Evolutionary conservation across 2,888 invertebrate genomes (phyloP).

Genomic region (Heliconius hortense): DNA sequence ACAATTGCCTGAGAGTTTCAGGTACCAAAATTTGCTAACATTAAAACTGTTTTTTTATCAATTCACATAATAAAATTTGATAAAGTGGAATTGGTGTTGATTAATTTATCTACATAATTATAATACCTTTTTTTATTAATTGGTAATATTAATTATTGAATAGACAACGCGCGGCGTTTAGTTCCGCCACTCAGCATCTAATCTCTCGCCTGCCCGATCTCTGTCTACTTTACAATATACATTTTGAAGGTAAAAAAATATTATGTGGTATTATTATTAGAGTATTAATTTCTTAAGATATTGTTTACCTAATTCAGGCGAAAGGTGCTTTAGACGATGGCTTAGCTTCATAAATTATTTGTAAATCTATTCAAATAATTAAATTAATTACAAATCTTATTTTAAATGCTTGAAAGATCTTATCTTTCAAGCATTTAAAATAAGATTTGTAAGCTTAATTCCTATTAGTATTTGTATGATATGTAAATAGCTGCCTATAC

Average conservation of each 20-base stretch:
- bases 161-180: neutral
- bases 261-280: neutral
- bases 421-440: no score
- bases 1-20: slow-evolving; percentile 31
- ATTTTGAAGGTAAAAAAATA: neutral
- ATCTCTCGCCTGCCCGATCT: neutral
- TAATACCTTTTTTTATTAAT: neutral
- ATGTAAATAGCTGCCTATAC: neutral
- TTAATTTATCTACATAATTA: slow-evolving; percentile 4
- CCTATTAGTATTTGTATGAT: neutral
- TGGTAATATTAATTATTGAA: neutral
- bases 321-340: neutral
- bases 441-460: no score
- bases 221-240: no score
- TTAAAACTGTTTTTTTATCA: slow-evolving; percentile 28
- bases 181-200: neutral
- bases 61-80: slow-evolving; percentile 20
- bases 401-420: neutral
- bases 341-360: neutral
- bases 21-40: slow-evolving; percentile 38
- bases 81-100: slow-evolving; percentile 15
- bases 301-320: neutral
- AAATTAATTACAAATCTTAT: slow-evolving; percentile 11
- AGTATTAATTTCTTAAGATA: neutral
- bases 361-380: neutral